phyloP scores from a whole-genome alignment of 2,888 invertebrate genomes.

The Phalera bucephala region DNA sequence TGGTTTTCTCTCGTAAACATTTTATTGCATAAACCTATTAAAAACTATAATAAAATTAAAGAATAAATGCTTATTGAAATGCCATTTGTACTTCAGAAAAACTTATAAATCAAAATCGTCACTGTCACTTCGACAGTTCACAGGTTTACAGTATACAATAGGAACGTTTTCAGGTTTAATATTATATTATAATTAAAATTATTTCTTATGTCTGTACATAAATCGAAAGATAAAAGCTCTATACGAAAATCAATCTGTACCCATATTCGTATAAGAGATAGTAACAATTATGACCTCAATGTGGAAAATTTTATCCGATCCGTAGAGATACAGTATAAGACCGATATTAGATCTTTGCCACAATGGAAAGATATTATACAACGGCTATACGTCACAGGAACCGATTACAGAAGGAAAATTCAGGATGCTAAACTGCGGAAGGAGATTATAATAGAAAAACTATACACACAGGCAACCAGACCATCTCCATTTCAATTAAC shows the following conservation, averaged over 20 bases:
- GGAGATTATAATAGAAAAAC: constrained; percentile 52
- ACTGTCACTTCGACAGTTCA: neutral
- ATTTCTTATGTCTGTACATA: neutral
- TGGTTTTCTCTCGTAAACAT: no score
- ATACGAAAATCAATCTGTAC: constrained; percentile 41
- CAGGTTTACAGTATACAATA: no score
- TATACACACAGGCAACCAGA: constrained; percentile 49
- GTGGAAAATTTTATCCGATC: constrained; percentile 52
- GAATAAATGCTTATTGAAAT: no score
- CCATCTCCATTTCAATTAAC: constrained; percentile 62
- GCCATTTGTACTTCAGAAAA: no score
- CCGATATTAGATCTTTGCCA: constrained; percentile 54
- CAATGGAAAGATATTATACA: constrained; percentile 57
- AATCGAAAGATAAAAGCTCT: neutral
- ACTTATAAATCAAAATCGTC: no score
- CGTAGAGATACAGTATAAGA: constrained; percentile 50
- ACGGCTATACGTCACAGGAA: constrained; percentile 42
- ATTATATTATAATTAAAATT: no score
- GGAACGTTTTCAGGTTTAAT: no score
- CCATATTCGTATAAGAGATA: constrained; percentile 53
- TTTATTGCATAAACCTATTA: no score
- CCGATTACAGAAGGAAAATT: constrained; percentile 48
- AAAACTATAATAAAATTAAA: no score
- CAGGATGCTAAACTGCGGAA: constrained; percentile 51
- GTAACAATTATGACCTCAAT: constrained; percentile 37